Base-by-base conservation (phyloP, 2,113 vertebrate genomes). In the Callorhinus ursinus region DNA sequence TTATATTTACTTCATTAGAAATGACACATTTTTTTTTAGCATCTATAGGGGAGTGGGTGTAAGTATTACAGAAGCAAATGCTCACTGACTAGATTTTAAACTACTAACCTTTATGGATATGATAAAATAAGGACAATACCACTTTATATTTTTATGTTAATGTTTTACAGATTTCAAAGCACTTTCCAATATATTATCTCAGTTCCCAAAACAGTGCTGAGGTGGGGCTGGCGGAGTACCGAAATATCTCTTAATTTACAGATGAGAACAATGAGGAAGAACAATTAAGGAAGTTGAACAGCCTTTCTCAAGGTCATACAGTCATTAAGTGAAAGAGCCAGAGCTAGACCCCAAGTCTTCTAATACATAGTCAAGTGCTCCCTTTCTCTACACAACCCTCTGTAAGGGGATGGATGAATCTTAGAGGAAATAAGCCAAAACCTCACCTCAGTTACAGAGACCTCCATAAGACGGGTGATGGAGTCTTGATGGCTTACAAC, bases 381-480 rank as follows among this genome's bases (percentile, higher is more conserved):
- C 49, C 6, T 85, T 91, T 85, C 31, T 85, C 39, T 85, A 71
- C 0, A 69, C 4, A 12, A 86, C 24, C 5, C 51, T 57, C 36
- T 59, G 8, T 71, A 83, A 96, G 8, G 61, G 19, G 61, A 81
- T 72, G 24, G 72, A 33, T 69, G 39, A 49, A 76, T 4, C 31
- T 81, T 46, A 90, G 31, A 95, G 13, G 82, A 63, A 92, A 18
- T 77, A 61, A 96, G 46, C 51, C 39, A 87, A 36, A 95, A 71
- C 90, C 98, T 98, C 98, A 99, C 99, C 99, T 99, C 99, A 90
- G 99, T 99, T 98, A 99, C 82, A 93, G 99, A 99, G 95, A 99
- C 99, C 84, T 99, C 99, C 99, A 99, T 99, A 91, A 99, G 99
- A 98, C 99, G 99, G 11, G 99, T 99, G 96, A 99, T 98, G 10